Evolutionary conservation across 2,888 invertebrate genomes (phyloP).

Genomic region (Drosophila monieri): DNA sequence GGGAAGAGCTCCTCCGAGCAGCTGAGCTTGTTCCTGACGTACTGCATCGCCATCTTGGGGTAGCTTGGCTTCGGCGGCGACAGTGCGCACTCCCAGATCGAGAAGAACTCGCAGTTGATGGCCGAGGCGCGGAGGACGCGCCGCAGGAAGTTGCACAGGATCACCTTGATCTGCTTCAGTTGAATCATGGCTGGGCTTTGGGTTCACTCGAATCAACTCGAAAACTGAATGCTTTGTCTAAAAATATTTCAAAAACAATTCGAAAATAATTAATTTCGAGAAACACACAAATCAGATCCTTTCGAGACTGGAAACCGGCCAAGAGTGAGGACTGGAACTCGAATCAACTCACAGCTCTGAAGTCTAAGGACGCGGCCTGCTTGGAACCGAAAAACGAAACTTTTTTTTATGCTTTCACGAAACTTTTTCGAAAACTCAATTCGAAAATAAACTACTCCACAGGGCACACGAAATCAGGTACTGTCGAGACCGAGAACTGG

Average conservation of each 20-base stretch:
- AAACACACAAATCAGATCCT: too few species aligned
- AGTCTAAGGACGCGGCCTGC: too few species aligned
- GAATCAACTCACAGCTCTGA: too few species aligned
- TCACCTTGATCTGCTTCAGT: neutral
- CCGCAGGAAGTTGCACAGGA: neutral
- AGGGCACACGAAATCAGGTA: neutral
- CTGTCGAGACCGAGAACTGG: neutral
- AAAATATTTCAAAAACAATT: too few species aligned
- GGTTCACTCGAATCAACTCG: neutral
- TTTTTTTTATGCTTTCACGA: neutral
- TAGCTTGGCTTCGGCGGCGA: neutral
- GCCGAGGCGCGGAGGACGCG: neutral
- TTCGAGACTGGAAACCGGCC: too few species aligned
- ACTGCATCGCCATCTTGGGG: neutral
- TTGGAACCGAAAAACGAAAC: neutral
- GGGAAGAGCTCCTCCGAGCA: slow-evolving; percentile 2
- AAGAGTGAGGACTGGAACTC: too few species aligned
- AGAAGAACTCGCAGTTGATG: neutral
- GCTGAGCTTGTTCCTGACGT: neutral
- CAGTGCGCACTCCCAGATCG: neutral
- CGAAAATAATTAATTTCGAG: too few species aligned
- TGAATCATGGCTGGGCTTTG: neutral
- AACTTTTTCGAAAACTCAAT: neutral
- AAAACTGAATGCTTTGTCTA: too few species aligned
- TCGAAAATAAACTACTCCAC: neutral